Percentiles rank a stretch among this genome's conserved stretches.
These are phyloP conservation scores for Clivina fossor DNA, from an alignment of 2,888 invertebrate species.

Conservation along the genomic window DNA sequence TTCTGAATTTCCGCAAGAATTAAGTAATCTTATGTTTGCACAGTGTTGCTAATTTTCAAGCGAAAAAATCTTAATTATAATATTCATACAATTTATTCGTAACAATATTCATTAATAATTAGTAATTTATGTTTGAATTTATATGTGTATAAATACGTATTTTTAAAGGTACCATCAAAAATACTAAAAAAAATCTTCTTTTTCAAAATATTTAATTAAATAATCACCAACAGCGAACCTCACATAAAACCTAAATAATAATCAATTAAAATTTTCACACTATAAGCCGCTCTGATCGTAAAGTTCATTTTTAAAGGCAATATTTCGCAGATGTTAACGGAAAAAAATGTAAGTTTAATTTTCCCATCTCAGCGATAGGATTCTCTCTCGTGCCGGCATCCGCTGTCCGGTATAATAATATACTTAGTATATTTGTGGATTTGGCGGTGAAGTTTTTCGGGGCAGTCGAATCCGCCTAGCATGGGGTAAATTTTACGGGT, in stretches of 20 bases:
- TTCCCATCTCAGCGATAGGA: constrained; percentile 8
- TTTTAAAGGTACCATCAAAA: neutral
- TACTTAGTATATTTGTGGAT: neutral
- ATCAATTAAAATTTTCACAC: constrained; percentile 19
- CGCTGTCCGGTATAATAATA: too few relatives aligned
- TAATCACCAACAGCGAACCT: neutral
- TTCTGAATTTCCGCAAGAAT: too few relatives aligned
- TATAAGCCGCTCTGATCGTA: too few relatives aligned
- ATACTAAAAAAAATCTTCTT: neutral
- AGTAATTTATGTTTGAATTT: neutral
- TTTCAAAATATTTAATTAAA: too few relatives aligned
- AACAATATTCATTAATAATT: neutral
- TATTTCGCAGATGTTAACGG: constrained; percentile 19
- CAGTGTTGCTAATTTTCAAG: too few relatives aligned
- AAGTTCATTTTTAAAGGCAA: constrained; percentile 4
- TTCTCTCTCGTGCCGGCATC: too few relatives aligned
- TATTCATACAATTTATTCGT: neutral
- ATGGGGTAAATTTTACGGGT: constrained; percentile 29
- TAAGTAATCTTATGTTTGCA: too few relatives aligned
- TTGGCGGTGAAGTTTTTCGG: neutral
- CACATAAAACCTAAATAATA: too few relatives aligned
- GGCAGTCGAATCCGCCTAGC: constrained; percentile 9
- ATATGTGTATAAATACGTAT: neutral
- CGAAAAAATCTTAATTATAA: too few relatives aligned
- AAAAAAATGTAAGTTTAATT: constrained; percentile 15